Evolutionary conservation across 2,797 vertebrate species (phyloP).

Genomic region (Tangara arthus): DNA sequence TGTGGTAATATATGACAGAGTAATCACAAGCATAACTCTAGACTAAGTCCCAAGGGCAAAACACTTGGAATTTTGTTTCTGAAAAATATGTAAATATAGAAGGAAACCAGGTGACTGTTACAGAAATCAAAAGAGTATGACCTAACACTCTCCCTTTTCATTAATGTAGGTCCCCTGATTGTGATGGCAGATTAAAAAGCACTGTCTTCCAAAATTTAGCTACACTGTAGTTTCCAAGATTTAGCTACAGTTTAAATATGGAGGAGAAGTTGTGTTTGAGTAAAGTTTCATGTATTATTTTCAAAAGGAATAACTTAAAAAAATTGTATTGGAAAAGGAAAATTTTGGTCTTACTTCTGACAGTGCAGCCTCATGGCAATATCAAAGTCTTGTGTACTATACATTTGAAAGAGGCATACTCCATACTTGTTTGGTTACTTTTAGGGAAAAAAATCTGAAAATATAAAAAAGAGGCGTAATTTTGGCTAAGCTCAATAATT

Average conservation of each 20-base stretch:
- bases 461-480: neutral
- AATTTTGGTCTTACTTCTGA: neutral
- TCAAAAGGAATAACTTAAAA: neutral
- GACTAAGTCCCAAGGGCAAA: neutral
- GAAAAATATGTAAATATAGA: neutral
- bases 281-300: neutral
- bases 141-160: neutral
- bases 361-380: neutral
- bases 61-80: neutral
- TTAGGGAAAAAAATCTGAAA: neutral
- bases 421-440: neutral
- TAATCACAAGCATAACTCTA: neutral
- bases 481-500: neutral
- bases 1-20: neutral
- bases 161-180: neutral
- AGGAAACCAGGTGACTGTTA: neutral
- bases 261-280: neutral
- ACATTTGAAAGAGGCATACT: neutral
- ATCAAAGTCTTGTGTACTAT: neutral
- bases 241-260: neutral
- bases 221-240: neutral
- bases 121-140: neutral
- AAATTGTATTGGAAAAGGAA: neutral
- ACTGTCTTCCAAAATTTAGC: neutral
- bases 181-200: neutral